phyloP scores from a whole-genome alignment of 2,797 vertebrate species.

The Microchirus variegatus region DNA sequence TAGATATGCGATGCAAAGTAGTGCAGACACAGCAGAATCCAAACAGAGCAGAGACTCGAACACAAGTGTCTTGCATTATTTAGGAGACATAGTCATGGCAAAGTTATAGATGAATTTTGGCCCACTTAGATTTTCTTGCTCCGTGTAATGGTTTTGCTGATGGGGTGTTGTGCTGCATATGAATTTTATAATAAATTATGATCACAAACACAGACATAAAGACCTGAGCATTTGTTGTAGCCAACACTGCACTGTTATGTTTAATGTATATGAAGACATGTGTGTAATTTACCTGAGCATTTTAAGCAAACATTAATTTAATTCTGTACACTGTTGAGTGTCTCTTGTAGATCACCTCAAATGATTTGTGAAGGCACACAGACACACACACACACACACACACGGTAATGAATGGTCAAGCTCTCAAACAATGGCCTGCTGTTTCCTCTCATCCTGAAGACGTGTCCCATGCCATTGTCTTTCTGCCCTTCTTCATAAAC shows the following conservation, averaged over 20 bases:
- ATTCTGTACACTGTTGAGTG: not conserved
- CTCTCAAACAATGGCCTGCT: constrained; percentile 59
- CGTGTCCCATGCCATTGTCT: constrained; percentile 58
- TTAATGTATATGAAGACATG: not conserved
- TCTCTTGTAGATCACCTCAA: constrained; percentile 6
- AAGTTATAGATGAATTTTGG: constrained; percentile 76
- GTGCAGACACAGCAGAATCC: constrained; percentile 78
- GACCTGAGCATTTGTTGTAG: constrained; percentile 8
- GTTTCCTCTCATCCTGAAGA: constrained; percentile 59
- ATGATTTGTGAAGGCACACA: constrained; percentile 11
- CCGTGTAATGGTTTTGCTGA: constrained; percentile 45
- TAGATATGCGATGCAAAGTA: constrained; percentile 63
- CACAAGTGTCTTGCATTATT: constrained; percentile 81
- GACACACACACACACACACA: constrained; percentile 3
- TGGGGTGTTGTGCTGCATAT: constrained; percentile 25
- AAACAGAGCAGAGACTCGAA: constrained; percentile 64
- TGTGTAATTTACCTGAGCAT: not conserved
- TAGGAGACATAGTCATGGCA: constrained; percentile 73
- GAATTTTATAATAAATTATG: constrained; percentile 9
- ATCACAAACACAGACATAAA: constrained; percentile 41
- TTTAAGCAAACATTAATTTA: not conserved
- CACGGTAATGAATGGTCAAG: constrained; percentile 43
- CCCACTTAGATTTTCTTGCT: constrained; percentile 73
- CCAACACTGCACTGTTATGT: not conserved
- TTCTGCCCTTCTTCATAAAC: constrained; percentile 55